Conservation (phyloP, 2,797 vertebrate species). For the Anguilla marmorata region DNA sequence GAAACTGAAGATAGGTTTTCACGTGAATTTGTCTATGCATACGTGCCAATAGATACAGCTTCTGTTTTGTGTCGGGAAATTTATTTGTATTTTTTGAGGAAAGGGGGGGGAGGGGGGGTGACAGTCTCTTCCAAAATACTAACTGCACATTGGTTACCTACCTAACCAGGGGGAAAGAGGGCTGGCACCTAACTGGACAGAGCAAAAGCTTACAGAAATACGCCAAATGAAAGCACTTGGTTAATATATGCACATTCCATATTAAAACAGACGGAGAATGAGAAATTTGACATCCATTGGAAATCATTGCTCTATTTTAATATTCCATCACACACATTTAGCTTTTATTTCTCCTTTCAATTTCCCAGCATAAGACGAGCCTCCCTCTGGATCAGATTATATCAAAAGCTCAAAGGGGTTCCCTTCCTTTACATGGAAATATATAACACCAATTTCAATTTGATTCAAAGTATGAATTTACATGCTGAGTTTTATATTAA, state of each 20-base stretch:
- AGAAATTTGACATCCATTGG: not conserved
- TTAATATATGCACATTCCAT: not conserved
- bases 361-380: not conserved
- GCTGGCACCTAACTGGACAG: not conserved
- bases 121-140: not conserved
- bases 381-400: not conserved
- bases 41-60: not conserved
- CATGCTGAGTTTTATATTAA: not conserved
- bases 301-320: not conserved
- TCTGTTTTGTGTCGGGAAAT: not conserved
- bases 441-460: not conserved
- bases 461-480: not conserved
- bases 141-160: not conserved
- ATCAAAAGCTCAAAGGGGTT: not conserved
- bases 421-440: slow-evolving; percentile 16
- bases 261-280: slow-evolving; percentile 1
- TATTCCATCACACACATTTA: not conserved
- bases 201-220: not conserved
- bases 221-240: not conserved
- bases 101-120: not conserved
- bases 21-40: not conserved
- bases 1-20: not conserved
- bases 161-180: not conserved
- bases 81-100: not conserved
- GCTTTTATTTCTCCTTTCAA: not conserved